These are phyloP conservation scores for Heteromyza rotundicornis DNA, from an alignment of 2,888 invertebrate genomes.

Conservation along the genomic window DNA sequence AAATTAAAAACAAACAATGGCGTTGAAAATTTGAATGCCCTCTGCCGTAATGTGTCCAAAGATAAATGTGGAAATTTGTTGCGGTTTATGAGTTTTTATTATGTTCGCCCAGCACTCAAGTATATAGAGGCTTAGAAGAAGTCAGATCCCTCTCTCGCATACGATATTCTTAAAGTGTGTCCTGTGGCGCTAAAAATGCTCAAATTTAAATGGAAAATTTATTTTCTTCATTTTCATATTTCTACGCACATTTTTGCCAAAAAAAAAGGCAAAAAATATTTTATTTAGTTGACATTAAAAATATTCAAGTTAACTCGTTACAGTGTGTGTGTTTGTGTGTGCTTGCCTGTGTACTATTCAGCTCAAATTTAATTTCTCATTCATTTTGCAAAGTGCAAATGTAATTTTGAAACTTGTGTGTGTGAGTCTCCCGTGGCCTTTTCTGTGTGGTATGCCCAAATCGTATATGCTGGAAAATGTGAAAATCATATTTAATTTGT, in stretches of 20 bases:
- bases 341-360: neutral
- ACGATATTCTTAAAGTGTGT: too few species aligned
- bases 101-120: too few species aligned
- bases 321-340: neutral
- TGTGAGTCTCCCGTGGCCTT: neutral
- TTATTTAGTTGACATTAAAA: neutral
- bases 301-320: neutral
- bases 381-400: constrained; percentile 9
- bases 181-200: too few species aligned
- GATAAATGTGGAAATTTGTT: constrained; percentile 17
- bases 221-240: too few species aligned
- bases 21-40: neutral
- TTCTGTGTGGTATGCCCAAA: neutral
- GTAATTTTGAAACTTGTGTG: constrained; percentile 2
- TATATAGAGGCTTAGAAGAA: too few species aligned
- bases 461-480: neutral
- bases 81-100: constrained; percentile 13
- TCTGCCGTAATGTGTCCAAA: neutral
- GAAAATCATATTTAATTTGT: constrained; percentile 20
- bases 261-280: too few species aligned
- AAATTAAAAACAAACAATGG: constrained; percentile 1
- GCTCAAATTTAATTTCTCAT: constrained; percentile 15
- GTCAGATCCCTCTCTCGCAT: too few species aligned
- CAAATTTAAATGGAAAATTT: too few species aligned
- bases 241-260: too few species aligned